phyloP scores from a whole-genome alignment of 2,113 vertebrate species.

The Oreocharis arfaki region DNA sequence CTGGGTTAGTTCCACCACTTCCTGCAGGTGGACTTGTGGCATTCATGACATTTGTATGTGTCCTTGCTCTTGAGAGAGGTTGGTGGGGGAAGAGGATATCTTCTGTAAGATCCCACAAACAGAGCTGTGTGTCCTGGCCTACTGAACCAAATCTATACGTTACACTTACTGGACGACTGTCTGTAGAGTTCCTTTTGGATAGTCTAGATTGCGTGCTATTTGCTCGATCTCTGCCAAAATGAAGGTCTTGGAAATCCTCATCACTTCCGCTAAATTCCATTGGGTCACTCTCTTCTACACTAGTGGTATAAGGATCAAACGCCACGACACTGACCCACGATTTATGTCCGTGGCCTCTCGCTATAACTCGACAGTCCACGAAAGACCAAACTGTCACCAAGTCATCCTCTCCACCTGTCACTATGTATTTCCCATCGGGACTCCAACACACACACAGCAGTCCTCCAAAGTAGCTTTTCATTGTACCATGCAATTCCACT shows the following conservation, averaged over 20 bases:
- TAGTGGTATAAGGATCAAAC: slow-evolving; percentile 96
- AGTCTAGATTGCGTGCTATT: slow-evolving; percentile 93
- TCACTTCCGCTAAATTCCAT: slow-evolving; percentile 96
- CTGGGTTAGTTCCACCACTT: slow-evolving; percentile 69
- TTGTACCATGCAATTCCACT: slow-evolving; percentile 93
- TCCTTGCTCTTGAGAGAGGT: slow-evolving; percentile 93
- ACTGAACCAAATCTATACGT: slow-evolving; percentile 97
- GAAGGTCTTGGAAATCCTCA: slow-evolving; percentile 95
- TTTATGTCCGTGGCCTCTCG: slow-evolving; percentile 94
- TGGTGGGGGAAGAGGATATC: slow-evolving; percentile 98
- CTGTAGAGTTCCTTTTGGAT: slow-evolving; percentile 96
- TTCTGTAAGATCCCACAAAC: slow-evolving; percentile 98
- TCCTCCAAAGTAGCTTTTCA: slow-evolving; percentile 99
- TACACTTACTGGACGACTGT: slow-evolving; percentile 92
- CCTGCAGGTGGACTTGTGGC: slow-evolving; percentile 85
- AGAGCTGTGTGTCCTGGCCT: slow-evolving; percentile 96
- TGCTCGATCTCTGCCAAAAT: slow-evolving; percentile 87
- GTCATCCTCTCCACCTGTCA: slow-evolving; percentile 96
- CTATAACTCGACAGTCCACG: slow-evolving; percentile 91
- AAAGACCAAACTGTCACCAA: slow-evolving; percentile 98
- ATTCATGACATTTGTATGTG: slow-evolving; percentile 98
- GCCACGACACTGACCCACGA: slow-evolving; percentile 99
- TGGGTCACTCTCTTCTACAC: slow-evolving; percentile 91
- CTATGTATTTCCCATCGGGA: slow-evolving; percentile 94
- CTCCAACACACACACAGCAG: slow-evolving; percentile 99